Evolutionary conservation across 1,140 invertebrate genomes (phyloP).

Genomic region (Hestina assimilis): DNA sequence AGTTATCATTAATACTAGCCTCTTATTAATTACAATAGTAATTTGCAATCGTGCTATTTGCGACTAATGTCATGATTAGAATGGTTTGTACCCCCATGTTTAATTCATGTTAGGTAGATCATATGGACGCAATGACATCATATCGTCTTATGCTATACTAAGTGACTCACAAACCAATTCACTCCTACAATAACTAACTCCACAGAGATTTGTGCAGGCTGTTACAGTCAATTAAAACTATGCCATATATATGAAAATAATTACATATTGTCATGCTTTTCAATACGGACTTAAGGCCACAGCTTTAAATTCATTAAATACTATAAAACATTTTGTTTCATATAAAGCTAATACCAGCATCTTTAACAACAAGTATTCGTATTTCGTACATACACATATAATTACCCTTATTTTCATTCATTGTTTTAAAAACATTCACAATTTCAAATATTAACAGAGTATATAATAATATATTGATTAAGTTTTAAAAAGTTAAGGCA

Average conservation of each 20-base stretch:
- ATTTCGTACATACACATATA: constrained; percentile 36
- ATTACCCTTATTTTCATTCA: constrained; percentile 28
- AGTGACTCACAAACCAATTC: constrained; percentile 23
- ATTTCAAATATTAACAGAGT: constrained; percentile 40
- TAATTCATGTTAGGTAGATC: constrained; percentile 4
- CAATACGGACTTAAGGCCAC: neutral
- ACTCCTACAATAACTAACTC: neutral
- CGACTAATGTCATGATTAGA: constrained; percentile 35
- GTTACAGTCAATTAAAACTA: neutral
- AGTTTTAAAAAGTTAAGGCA: constrained; percentile 54
- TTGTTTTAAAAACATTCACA: constrained; percentile 36
- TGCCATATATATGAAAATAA: constrained; percentile 5
- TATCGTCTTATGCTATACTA: constrained; percentile 2
- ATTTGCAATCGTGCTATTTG: constrained; percentile 23
- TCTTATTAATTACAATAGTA: constrained; percentile 16
- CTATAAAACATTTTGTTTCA: constrained; percentile 35
- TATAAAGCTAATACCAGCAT: constrained; percentile 68
- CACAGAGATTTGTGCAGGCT: constrained; percentile 1
- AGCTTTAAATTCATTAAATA: constrained; percentile 24
- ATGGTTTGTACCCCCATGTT: constrained; percentile 22
- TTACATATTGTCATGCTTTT: constrained; percentile 25
- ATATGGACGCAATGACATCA: constrained; percentile 22
- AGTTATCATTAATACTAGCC: constrained; percentile 23
- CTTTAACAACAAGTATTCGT: constrained; percentile 32
- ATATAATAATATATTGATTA: constrained; percentile 40